Evolutionary conservation across 2,888 invertebrate species (phyloP), one percentile per base, ranked within the genome.

Genomic region (Molanna angustata): DNA sequence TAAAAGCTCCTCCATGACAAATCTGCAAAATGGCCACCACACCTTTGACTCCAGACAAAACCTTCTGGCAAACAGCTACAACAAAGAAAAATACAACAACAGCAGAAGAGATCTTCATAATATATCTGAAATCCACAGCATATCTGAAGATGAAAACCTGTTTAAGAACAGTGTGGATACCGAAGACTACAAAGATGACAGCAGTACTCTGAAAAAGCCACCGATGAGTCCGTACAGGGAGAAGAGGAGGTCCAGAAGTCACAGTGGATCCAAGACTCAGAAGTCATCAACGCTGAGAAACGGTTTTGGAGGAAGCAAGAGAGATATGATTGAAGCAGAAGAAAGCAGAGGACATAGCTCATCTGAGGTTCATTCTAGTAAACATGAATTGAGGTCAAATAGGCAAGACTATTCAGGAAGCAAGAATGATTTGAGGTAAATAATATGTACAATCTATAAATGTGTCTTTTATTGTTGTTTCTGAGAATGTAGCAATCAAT

Each of bases 111-210:
- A 53, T 41, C 19, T 43, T 2, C 43, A 69, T 54, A 71, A 74
- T 50, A 81, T 81, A 49, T 76, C 80, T 0, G 82, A 82, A 62
- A 72, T 71, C 11, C 70, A 73, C 42, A 72, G 73, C 58, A 74
- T 73, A 58, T 74, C 75, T 0, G 76, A 75, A 43, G 69, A 65
- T 0, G 76, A 75, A 41, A 74, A 73, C 54, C 69, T 72, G 33
- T 62, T 73, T 49, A 68, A 69, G 46, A 66, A 69, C 56, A 69
- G 42, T 11, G 20, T 18, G 2, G 14, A 33, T 13, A 50, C 39
- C 16, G 50, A 56, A 22, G 53, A 56, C 19, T 51, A 45, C 6
- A 51, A 44, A 17, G 39, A 32, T 14, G 49, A 44, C 2, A 49
- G n/a, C 13, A 32, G 33, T 16, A 49, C 51, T 14, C 16, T 56